phyloP scores from a whole-genome alignment of 2,797 vertebrate species.

The Cichlasoma orientale region DNA sequence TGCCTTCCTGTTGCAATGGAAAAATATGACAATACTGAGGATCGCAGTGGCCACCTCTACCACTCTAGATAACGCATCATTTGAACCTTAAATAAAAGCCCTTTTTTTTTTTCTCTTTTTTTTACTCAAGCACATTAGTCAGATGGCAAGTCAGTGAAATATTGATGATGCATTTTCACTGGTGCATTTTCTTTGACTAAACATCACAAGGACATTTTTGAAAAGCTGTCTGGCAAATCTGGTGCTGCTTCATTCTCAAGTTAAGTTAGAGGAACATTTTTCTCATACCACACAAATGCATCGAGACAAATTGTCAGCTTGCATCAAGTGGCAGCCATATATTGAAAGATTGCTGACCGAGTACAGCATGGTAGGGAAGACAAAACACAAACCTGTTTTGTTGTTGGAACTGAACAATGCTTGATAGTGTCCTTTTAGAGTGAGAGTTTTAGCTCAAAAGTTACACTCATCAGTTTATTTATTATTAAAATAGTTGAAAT shows the following conservation, averaged over 20 bases:
- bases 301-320: conserved; percentile 11
- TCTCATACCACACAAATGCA: background rate
- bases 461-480: background rate
- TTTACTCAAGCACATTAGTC: conserved; percentile 50
- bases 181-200: conserved; percentile 14
- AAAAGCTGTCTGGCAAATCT: conserved; percentile 26
- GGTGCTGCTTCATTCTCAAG: conserved; percentile 23
- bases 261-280: background rate
- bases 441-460: background rate
- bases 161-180: conserved; percentile 61
- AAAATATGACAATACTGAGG: conserved; percentile 10
- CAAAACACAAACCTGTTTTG: background rate
- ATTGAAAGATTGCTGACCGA: background rate
- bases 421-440: background rate
- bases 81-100: conserved; percentile 51
- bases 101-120: conserved; percentile 38
- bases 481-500: background rate
- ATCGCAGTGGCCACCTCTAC: conserved; percentile 21
- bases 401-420: background rate
- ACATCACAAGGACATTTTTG: conserved; percentile 26
- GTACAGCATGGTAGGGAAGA: background rate
- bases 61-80: conserved; percentile 38
- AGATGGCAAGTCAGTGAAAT: conserved; percentile 61
- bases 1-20: conserved; percentile 60
- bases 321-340: background rate